Evolutionary conservation across 64 coral and sea anemone species (phyloP).

Genomic region (Pocillopora verrucosa): DNA sequence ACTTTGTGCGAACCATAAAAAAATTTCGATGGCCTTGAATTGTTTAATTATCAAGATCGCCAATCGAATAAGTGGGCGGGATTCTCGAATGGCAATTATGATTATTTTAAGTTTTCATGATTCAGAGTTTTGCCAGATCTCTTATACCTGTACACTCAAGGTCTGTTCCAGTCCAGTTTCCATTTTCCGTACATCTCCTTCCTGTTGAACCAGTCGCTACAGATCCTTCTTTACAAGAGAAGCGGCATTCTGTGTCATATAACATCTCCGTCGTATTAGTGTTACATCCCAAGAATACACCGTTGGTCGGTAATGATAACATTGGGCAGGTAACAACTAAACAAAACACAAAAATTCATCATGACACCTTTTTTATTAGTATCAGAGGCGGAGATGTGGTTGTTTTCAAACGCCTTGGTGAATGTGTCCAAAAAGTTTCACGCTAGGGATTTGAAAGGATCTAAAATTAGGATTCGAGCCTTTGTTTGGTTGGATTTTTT

Average conservation of each 20-base stretch:
- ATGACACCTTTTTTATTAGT: not conserved
- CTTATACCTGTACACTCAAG: slow-evolving; percentile 18
- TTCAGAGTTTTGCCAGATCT: too few species aligned
- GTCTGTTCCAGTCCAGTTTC: not conserved
- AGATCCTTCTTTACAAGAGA: not conserved
- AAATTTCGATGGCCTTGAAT: too few species aligned
- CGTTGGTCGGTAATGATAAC: too few species aligned
- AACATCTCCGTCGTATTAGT: not conserved
- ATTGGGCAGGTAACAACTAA: too few species aligned
- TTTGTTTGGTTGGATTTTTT: not conserved
- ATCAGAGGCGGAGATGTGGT: not conserved
- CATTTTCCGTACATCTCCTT: not conserved
- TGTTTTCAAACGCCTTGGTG: not conserved
- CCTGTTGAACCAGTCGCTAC: not conserved
- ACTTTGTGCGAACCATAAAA: too few species aligned
- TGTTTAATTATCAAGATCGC: too few species aligned
- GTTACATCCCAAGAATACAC: too few species aligned
- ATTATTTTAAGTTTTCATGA: too few species aligned
- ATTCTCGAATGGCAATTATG: too few species aligned
- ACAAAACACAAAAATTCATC: too few species aligned
- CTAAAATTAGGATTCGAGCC: not conserved
- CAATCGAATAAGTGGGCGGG: too few species aligned
- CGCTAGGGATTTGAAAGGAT: not conserved
- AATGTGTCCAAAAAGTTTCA: not conserved
- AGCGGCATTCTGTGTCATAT: not conserved